These are phyloP conservation scores for Tetragnatha montana DNA, from an alignment of 2,888 invertebrate genomes.

Conservation along the genomic window DNA sequence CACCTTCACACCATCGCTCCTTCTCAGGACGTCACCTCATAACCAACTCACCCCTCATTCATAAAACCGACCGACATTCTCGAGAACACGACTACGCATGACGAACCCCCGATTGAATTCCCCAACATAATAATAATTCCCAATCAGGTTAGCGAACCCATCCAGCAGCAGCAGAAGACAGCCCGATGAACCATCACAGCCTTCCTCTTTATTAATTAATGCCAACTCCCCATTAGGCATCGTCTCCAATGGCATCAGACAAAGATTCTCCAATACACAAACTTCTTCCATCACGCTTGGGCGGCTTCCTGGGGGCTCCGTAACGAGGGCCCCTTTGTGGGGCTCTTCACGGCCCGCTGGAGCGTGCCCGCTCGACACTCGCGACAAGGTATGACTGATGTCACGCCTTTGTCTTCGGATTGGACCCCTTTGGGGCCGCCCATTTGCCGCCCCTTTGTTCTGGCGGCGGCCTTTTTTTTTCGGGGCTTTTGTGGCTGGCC, in stretches of 20 bases:
- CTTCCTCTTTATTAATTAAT: too few relatives aligned
- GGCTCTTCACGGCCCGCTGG: slow-evolving; percentile 3
- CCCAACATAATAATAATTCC: too few relatives aligned
- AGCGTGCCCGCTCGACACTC: slow-evolving; percentile 52
- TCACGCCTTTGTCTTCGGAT: slow-evolving; percentile 66
- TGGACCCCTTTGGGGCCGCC: slow-evolving; percentile 33
- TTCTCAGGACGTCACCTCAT: too few relatives aligned
- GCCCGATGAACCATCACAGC: too few relatives aligned
- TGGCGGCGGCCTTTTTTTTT: not conserved
- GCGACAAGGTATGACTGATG: slow-evolving; percentile 68
- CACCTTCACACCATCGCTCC: too few relatives aligned
- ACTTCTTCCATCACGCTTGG: slow-evolving; percentile 49
- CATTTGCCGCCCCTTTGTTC: slow-evolving; percentile 42
- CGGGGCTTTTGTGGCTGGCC: not conserved
- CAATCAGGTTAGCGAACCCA: too few relatives aligned
- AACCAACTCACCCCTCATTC: too few relatives aligned
- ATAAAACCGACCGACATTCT: too few relatives aligned
- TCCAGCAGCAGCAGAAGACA: too few relatives aligned
- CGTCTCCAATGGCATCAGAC: not conserved
- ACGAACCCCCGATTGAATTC: too few relatives aligned
- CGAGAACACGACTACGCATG: too few relatives aligned
- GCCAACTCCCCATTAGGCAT: not conserved
- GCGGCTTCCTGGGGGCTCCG: slow-evolving; percentile 41
- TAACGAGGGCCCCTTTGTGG: slow-evolving; percentile 16
- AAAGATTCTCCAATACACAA: slow-evolving; percentile 1